phyloP scores from a whole-genome alignment of 23 tunicate species.

The Botrylloides violaceus region DNA sequence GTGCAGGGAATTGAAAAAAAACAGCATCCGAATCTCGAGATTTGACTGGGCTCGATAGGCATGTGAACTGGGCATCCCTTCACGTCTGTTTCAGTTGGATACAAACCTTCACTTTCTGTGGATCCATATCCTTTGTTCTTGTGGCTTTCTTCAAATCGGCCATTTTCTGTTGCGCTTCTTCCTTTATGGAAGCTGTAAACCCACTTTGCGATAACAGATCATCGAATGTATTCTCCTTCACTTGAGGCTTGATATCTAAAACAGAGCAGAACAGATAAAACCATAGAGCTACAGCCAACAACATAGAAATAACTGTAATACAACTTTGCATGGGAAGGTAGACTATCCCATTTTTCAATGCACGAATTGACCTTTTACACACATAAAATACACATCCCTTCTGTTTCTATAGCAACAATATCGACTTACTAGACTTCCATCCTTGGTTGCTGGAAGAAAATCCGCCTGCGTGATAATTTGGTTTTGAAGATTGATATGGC shows the following conservation, averaged over 20 bases:
- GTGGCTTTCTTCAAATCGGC: constrained; percentile 80
- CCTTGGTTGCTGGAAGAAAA: constrained; percentile 28
- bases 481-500: constrained; percentile 18
- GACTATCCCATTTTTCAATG: too few relatives aligned
- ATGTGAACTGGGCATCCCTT: too few relatives aligned
- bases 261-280: constrained; percentile 1
- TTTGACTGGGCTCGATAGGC: too few relatives aligned
- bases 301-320: neutral
- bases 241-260: constrained; percentile 80
- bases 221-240: constrained; percentile 82
- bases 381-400: too few relatives aligned
- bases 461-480: constrained; percentile 50
- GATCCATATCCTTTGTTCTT: constrained; percentile 63
- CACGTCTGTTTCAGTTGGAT: too few relatives aligned
- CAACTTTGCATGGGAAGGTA: neutral
- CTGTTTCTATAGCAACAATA: neutral
- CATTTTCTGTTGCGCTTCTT: constrained; percentile 60
- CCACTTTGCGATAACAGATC: constrained; percentile 83
- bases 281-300: neutral
- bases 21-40: too few relatives aligned
- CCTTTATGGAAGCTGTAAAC: constrained; percentile 62
- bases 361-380: too few relatives aligned
- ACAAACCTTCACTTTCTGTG: constrained; percentile 73
- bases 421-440: constrained; percentile 88
- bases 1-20: too few relatives aligned